phyloP scores from a whole-genome alignment of 2,797 vertebrate species.

The Anas bernieri region DNA sequence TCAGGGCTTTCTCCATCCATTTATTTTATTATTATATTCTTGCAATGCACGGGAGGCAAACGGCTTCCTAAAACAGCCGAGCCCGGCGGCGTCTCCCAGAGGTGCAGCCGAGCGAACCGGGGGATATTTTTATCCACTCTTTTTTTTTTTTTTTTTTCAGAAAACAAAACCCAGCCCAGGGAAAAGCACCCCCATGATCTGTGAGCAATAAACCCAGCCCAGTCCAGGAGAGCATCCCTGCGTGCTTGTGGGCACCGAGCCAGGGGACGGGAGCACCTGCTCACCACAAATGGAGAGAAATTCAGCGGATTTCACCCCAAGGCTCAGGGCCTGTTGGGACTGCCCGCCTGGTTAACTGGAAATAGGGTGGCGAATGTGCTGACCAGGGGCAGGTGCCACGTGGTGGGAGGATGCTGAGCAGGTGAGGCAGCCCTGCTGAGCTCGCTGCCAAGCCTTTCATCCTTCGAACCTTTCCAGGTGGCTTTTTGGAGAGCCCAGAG shows the following conservation, averaged over 20 bases:
- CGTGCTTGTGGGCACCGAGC: too few relatives aligned
- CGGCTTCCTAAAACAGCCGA: neutral
- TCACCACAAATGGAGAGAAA: neutral
- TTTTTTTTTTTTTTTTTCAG: slow-evolving; percentile 30
- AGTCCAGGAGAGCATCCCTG: neutral
- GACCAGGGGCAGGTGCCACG: neutral
- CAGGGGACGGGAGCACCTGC: accelerated
- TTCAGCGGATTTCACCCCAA: neutral
- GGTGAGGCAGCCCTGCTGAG: too few relatives aligned
- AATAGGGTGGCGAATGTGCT: accelerated
- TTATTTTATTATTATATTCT: neutral
- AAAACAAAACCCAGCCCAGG: slow-evolving; percentile 23
- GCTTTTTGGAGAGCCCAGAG: too few relatives aligned
- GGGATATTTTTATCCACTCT: neutral
- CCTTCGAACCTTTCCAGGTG: too few relatives aligned
- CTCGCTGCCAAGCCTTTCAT: too few relatives aligned
- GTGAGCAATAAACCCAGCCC: neutral
- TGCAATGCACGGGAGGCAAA: neutral
- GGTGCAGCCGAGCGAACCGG: neutral
- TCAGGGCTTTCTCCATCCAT: neutral
- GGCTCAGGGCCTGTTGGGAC: neutral
- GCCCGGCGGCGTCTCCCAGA: neutral
- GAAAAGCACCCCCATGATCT: accelerated
- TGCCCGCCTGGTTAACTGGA: accelerated
- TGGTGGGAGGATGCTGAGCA: neutral